Evolutionary conservation across 2,888 invertebrate species (phyloP), one percentile per base, ranked within the genome.

Genomic region (Esperia sulphurella): DNA sequence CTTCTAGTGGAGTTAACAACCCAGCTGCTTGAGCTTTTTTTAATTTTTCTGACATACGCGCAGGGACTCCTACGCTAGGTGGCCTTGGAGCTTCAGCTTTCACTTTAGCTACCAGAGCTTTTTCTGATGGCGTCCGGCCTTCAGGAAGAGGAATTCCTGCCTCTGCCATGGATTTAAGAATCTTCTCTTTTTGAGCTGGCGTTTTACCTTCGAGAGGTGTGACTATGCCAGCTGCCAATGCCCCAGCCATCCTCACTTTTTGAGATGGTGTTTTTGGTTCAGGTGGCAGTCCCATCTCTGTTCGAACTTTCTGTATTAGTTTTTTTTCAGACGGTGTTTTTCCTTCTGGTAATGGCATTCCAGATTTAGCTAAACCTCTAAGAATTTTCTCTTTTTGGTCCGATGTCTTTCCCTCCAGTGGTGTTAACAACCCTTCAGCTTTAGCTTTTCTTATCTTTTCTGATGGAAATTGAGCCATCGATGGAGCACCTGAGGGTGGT

Each of bases 301-400:
- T 45, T 38, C 51, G 42, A 13, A 43, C 57, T 52, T 58, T 60
- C 0, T 58, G 48, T 8, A 66, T 53, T 0, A 66, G 10, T 43
- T 60, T 55, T 40, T 61, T 64, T 50, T 73, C 70, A 0, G 69
- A 69, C 0, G 52, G 14, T 4, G 65, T 66, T 53, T 59, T 57
- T 0, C 58, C 57, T 47, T 59, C 61, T 14, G 63, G 62, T n/a
- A 63, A 49, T 35, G 62, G 64, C 28, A 67, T 33, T 0, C 71
- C 73, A 8, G 53, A 41, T 44, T 54, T 54, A 0, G 60, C 65
- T 13, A 61, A 35, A 1, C 53, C 58, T 46, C 45, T 58, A 0
- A 71, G 43, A 21, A 67, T 62, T 47, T 61, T 65, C 54, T 69
- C 71, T 55, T 73, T 70, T 41, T 70, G 57, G 12, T 47, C 53